Percentiles rank a stretch among this genome's conserved stretches.
phyloP scores from a whole-genome alignment of 1,140 invertebrate genomes.

The Achroia grisella region DNA sequence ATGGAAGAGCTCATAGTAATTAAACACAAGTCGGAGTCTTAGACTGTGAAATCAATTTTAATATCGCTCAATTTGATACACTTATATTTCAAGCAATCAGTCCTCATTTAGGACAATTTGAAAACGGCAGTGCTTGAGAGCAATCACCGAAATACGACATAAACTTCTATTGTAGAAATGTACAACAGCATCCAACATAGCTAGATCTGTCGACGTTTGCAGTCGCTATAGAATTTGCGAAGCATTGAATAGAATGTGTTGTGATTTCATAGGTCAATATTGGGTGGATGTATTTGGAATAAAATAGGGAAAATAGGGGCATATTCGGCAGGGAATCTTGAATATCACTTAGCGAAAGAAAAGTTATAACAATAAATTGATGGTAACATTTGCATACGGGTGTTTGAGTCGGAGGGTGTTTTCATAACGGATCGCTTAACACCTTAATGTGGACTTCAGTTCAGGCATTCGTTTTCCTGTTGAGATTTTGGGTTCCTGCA shows the following conservation, averaged over 20 bases:
- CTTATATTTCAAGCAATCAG: conserved; percentile 11
- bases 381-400: conserved; percentile 63
- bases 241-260: conserved; percentile 2
- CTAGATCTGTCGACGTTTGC: conserved; percentile 7
- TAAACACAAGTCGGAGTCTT: too few relatives aligned
- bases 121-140: background rate
- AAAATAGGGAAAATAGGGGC: conserved; percentile 47
- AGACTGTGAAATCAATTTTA: too few relatives aligned
- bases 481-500: too few relatives aligned
- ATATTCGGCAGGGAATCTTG: conserved; percentile 56
- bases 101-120: conserved; percentile 31
- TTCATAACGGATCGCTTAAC: conserved; percentile 50
- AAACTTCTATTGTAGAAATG: conserved; percentile 17
- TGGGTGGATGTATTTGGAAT: conserved; percentile 30
- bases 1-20: too few relatives aligned
- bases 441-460: conserved; percentile 28
- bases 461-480: too few relatives aligned
- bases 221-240: conserved; percentile 1
- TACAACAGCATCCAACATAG: conserved; percentile 15
- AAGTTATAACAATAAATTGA: conserved; percentile 67
- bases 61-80: too few relatives aligned
- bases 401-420: conserved; percentile 45
- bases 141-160: conserved; percentile 38
- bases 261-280: conserved; percentile 13
- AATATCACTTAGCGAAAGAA: conserved; percentile 66